Conservation (phyloP, 2,113 vertebrate species). For the Indri indri region DNA sequence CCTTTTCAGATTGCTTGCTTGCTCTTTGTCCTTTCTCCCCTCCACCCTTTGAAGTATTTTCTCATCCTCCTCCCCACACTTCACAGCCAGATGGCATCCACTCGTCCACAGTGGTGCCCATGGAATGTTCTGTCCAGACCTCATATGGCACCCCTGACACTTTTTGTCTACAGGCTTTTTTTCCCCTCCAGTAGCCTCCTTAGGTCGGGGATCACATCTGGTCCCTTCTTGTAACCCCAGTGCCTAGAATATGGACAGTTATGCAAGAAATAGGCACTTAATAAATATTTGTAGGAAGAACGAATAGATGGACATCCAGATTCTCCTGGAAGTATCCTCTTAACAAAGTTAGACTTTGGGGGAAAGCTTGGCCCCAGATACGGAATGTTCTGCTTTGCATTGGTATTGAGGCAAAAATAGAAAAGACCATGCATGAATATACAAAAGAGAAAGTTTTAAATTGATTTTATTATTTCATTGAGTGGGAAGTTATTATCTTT, state of each 20-base stretch:
- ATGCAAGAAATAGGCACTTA: neutral
- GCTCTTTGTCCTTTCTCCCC: neutral
- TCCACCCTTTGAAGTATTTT: neutral
- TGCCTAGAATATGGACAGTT: neutral
- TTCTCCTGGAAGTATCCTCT: neutral
- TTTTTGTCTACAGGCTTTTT: neutral
- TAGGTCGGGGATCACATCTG: neutral
- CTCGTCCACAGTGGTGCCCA: rapidly evolving
- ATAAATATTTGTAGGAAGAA: neutral
- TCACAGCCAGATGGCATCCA: neutral
- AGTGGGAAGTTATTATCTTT: neutral
- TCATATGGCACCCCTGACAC: neutral
- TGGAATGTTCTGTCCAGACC: neutral
- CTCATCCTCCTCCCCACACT: neutral
- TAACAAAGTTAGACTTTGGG: neutral
- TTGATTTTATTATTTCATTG: slow-evolving; percentile 15
- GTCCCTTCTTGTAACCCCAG: neutral
- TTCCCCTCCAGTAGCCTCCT: neutral
- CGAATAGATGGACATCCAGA: neutral
- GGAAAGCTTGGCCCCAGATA: neutral
- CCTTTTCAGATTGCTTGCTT: neutral
- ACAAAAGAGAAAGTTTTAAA: neutral
- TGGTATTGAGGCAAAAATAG: slow-evolving; percentile 23
- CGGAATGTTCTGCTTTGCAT: neutral
- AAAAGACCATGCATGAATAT: neutral